phyloP scores from a whole-genome alignment of 2,113 vertebrate genomes.

The Deroptyus accipitrinus region DNA sequence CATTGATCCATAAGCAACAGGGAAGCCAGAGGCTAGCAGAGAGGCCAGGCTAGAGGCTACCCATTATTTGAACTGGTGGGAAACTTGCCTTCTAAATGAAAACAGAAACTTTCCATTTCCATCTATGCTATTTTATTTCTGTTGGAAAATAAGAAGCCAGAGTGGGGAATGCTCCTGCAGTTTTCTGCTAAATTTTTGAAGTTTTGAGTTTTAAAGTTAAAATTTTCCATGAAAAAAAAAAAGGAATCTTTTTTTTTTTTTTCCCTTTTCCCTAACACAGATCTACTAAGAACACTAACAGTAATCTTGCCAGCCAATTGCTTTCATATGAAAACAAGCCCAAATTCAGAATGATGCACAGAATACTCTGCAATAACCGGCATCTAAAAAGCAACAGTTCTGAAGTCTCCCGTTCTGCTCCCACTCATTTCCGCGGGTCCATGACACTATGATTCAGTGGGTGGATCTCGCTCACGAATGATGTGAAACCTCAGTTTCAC shows the following conservation, averaged over 20 bases:
- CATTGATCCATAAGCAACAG: neutral
- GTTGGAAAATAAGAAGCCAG: neutral
- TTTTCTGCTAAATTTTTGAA: conserved; percentile 26
- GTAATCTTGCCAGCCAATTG: neutral
- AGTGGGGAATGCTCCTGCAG: neutral
- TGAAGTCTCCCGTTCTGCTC: neutral
- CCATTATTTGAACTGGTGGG: neutral
- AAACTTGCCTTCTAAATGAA: neutral
- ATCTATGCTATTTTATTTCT: neutral
- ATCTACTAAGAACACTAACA: neutral
- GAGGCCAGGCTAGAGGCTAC: neutral
- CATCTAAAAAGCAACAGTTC: neutral
- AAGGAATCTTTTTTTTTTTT: neutral
- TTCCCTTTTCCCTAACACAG: neutral
- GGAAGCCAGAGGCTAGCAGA: neutral
- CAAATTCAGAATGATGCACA: neutral
- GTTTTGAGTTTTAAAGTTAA: conserved; percentile 27
- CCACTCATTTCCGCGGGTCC: neutral
- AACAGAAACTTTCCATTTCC: conserved; percentile 19
- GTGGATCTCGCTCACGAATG: neutral
- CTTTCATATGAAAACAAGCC: conserved; percentile 21
- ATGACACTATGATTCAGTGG: neutral
- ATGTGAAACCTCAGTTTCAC: neutral
- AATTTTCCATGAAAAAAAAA: conserved; percentile 13
- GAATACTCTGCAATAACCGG: neutral